Conservation (phyloP, 2,888 invertebrate genomes). For the Drosophila seclusa region DNA sequence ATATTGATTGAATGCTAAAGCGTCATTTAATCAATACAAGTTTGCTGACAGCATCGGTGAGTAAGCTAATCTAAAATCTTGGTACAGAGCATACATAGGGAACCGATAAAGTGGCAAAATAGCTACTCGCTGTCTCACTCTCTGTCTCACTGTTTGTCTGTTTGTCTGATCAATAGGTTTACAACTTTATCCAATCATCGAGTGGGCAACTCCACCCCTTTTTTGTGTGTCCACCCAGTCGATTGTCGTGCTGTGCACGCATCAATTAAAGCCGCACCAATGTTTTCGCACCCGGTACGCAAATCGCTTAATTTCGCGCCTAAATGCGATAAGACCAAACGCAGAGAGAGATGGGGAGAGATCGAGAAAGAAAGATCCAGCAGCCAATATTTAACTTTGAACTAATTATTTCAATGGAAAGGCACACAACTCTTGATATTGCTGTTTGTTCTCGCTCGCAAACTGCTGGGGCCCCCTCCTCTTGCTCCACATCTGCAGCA, state of each 20-base stretch:
- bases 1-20: slow-evolving; percentile 2
- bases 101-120: neutral
- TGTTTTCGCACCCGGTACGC: slow-evolving; percentile 83
- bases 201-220: slow-evolving; percentile 9
- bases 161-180: slow-evolving; percentile 52
- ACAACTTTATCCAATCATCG: slow-evolving; percentile 60
- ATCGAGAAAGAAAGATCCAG: slow-evolving; percentile 4
- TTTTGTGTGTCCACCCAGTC: neutral
- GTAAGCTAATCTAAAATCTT: neutral
- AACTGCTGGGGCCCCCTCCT: neutral
- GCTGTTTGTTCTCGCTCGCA: slow-evolving; percentile 43
- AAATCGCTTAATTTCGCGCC: slow-evolving; percentile 80
- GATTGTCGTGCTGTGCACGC: slow-evolving; percentile 71
- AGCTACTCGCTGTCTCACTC: neutral
- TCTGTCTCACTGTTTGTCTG: neutral
- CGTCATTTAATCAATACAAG: slow-evolving; percentile 6
- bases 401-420: slow-evolving; percentile 84
- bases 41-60: slow-evolving; percentile 3
- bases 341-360: neutral
- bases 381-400: slow-evolving; percentile 82
- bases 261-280: slow-evolving; percentile 83
- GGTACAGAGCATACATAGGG: slow-evolving; percentile 5
- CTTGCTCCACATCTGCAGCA: neutral
- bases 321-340: slow-evolving; percentile 73
- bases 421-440: slow-evolving; percentile 75